A percentile compares a stretch with the other conserved stretches of the same genome.
Conservation (phyloP, 37 sponge, comb jelly and placozoan species). For the Theonella swinhoei region DNA sequence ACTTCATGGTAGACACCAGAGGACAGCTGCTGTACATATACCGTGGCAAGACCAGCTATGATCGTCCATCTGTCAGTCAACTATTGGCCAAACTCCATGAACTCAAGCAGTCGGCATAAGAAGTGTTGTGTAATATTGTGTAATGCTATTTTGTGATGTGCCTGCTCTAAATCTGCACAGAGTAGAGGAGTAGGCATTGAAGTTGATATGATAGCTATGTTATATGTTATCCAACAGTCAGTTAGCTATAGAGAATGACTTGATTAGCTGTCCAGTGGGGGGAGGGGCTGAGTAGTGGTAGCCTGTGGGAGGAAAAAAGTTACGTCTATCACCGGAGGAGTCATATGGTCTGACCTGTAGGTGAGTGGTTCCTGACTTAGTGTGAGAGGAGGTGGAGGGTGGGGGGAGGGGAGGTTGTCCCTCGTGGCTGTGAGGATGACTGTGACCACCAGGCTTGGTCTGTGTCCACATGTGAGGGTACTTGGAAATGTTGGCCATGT, state of each 20-base stretch:
- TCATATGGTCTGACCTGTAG: too few relatives aligned
- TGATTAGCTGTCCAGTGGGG: too few relatives aligned
- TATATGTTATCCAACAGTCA: too few relatives aligned
- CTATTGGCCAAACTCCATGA: not conserved
- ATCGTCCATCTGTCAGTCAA: conserved; percentile 51
- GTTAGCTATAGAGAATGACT: too few relatives aligned
- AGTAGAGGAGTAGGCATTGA: too few relatives aligned
- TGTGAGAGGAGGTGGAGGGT: not conserved
- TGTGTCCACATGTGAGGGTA: conserved; percentile 61
- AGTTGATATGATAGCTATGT: too few relatives aligned
- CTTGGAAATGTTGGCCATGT: conserved; percentile 84
- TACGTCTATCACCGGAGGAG: too few relatives aligned
- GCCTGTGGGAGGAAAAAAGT: too few relatives aligned
- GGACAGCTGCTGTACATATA: conserved; percentile 58
- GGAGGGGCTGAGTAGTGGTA: too few relatives aligned
- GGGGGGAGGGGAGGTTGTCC: not conserved
- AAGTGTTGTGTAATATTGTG: too few relatives aligned
- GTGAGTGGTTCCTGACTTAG: not conserved
- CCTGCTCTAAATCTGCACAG: too few relatives aligned
- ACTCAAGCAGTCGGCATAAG: not conserved
- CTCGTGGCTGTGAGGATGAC: not conserved
- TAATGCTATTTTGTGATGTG: too few relatives aligned
- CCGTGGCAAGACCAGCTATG: conserved; percentile 31
- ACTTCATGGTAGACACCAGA: conserved; percentile 54
- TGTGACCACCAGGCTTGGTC: not conserved